Evolutionary conservation across 1,140 invertebrate genomes (phyloP).

Genomic region (Colletes gigas): DNA sequence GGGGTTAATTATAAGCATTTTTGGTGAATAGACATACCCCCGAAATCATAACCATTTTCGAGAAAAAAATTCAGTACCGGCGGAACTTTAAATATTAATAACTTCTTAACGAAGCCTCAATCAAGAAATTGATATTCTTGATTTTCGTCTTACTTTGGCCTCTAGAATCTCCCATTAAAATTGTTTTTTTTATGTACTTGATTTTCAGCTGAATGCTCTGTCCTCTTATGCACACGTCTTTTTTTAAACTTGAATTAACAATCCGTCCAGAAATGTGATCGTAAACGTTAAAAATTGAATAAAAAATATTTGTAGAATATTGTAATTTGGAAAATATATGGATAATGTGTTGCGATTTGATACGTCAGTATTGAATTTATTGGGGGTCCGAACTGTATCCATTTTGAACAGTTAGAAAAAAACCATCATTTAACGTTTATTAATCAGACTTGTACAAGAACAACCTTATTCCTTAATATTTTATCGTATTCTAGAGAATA

Average conservation of each 20-base stretch:
- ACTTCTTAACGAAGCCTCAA: no score
- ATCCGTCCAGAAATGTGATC: conserved; percentile 44
- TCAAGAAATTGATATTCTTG: no score
- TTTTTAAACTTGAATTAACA: background rate
- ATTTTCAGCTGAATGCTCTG: no score
- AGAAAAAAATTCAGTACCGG: no score
- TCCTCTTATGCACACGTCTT: no score
- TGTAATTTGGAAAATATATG: conserved; percentile 27
- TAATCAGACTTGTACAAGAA: conserved; percentile 51
- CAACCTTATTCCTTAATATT: conserved; percentile 36
- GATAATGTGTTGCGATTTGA: background rate
- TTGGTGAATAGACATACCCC: no score
- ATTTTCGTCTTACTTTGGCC: no score
- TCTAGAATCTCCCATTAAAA: no score
- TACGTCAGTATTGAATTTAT: background rate
- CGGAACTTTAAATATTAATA: no score
- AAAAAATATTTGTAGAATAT: conserved; percentile 28
- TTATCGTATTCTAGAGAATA: conserved; percentile 6
- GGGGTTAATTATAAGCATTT: no score
- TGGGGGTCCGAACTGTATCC: background rate
- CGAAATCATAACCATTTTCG: no score
- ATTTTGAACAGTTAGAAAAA: conserved; percentile 34
- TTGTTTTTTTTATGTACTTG: no score
- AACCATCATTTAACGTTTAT: conserved; percentile 46
- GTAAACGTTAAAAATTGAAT: background rate